Evolutionary conservation across 2,797 vertebrate genomes (phyloP), one percentile per base, ranked within the genome.

Genomic region (Gallinago nigripennis): DNA sequence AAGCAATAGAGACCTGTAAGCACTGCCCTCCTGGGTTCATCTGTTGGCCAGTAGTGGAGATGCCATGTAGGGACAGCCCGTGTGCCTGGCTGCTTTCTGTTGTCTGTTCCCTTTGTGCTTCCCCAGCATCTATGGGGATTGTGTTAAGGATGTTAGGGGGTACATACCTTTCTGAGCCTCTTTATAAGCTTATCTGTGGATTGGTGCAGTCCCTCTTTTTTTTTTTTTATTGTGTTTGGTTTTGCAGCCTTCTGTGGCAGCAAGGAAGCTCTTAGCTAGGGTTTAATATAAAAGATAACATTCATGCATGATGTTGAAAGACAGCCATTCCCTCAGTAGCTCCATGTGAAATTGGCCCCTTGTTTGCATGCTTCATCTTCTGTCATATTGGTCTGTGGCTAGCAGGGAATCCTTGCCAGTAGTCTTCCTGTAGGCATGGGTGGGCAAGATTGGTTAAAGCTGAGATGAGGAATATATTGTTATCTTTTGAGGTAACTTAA

Each of bases 1-100:
- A 45, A 64, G 45, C 37, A 7, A 0, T 6, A 35, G 33, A 46
- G 24, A 57, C 30, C 27, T 0, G 0, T 27, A 35, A 1, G 2
- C 78, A 63, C n/a, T 33, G 23, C 27, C 15, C 27, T 76, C 46
- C 12, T 76, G 54, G 20, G 19, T 72, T 63, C 14, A 4, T 25
- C 46, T 48, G 37, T 56, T 86, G 16, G 48, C 57, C 20, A 3
- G 1, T 17, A 53, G 64, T 48, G 53, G 60, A 71, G 16, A 19
- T 68, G 31, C 39, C 39, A 1, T 70, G 33, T 25, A 33, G 73
- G 68, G 50, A 60, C 28, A 53, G 20, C 23, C 33, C 8, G 2
- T 12, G 25, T 75, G 31, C 31, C n/a, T 64, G 78, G 5, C 45
- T 77, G 68, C 46, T 72, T 46, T 46, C 24, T 92, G 39, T 17